Percentiles rank a stretch among this genome's conserved stretches.
phyloP scores from a whole-genome alignment of 2,888 invertebrate genomes.

The Morpho deidamia region DNA sequence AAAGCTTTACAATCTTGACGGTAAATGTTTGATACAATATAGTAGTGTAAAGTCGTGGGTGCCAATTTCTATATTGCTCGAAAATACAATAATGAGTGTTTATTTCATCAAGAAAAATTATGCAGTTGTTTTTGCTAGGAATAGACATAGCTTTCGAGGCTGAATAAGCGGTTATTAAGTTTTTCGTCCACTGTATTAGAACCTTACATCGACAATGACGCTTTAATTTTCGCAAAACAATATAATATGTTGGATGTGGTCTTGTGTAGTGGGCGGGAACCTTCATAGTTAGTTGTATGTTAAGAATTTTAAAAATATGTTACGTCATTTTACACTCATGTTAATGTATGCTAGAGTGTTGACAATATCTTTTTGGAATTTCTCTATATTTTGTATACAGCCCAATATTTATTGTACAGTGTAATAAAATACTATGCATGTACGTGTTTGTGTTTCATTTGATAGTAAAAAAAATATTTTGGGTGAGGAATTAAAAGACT shows the following conservation, averaged over 20 bases:
- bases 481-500: too few species aligned
- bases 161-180: slow-evolving; percentile 19
- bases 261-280: slow-evolving; percentile 2
- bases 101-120: slow-evolving; percentile 12
- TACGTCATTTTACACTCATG: slow-evolving; percentile 60
- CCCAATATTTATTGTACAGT: slow-evolving; percentile 77
- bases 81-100: slow-evolving; percentile 27
- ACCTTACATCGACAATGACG: neutral
- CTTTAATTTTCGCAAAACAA: neutral
- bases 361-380: slow-evolving; percentile 77
- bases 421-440: slow-evolving; percentile 77
- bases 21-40: slow-evolving; percentile 33
- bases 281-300: slow-evolving; percentile 37
- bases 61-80: slow-evolving; percentile 41
- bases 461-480: too few species aligned
- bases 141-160: slow-evolving; percentile 25
- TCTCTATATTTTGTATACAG: slow-evolving; percentile 77
- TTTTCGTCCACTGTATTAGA: neutral
- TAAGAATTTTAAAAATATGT: slow-evolving; percentile 55
- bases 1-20: too few species aligned
- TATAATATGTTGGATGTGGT: neutral
- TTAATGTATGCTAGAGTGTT: slow-evolving; percentile 64
- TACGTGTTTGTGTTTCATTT: slow-evolving; percentile 39
- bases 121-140: slow-evolving; percentile 12
- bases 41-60: slow-evolving; percentile 38